These are phyloP conservation scores for Serripes groenlandicus DNA, from an alignment of 2,888 invertebrate species.

Conservation along the genomic window DNA sequence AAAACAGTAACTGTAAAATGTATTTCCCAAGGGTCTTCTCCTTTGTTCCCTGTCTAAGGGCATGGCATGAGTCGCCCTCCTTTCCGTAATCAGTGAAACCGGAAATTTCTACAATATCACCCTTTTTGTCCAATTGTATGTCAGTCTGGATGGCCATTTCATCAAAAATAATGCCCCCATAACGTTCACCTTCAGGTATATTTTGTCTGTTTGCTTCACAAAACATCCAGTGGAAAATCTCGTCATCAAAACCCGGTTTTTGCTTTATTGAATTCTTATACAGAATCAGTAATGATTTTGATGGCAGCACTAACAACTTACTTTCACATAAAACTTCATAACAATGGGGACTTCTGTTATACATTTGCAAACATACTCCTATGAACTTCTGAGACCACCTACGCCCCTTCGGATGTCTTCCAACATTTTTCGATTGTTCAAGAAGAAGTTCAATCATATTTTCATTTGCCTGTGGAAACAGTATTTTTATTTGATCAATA, in stretches of 20 bases:
- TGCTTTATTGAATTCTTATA: slow-evolving; percentile 47
- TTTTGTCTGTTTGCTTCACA: slow-evolving; percentile 46
- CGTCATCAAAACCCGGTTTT: slow-evolving; percentile 44
- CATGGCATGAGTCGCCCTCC: slow-evolving; percentile 27
- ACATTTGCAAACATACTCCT: slow-evolving; percentile 27
- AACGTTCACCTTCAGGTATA: slow-evolving; percentile 32
- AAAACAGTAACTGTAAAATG: slow-evolving; percentile 51
- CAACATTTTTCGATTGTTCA: slow-evolving; percentile 30
- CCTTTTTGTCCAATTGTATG: slow-evolving; percentile 55
- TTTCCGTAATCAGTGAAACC: slow-evolving; percentile 49
- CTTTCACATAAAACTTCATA: slow-evolving; percentile 27
- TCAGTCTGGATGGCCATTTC: slow-evolving; percentile 65
- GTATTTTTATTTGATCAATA: slow-evolving; percentile 23
- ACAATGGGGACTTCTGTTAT: slow-evolving; percentile 31
- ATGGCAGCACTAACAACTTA: slow-evolving; percentile 32
- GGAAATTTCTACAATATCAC: slow-evolving; percentile 46
- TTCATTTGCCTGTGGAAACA: slow-evolving; percentile 13
- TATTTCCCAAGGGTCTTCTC: slow-evolving; percentile 46
- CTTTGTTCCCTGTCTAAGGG: slow-evolving; percentile 5
- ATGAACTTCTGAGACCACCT: slow-evolving; percentile 35
- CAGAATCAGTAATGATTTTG: slow-evolving; percentile 24
- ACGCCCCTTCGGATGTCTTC: slow-evolving; percentile 27
- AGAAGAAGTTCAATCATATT: slow-evolving; percentile 26
- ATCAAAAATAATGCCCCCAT: slow-evolving; percentile 61
- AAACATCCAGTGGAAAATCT: slow-evolving; percentile 61